Evolutionary conservation across 2,888 invertebrate species (phyloP), one percentile per base, ranked within the genome.

Genomic region (Penaeus monodon): DNA sequence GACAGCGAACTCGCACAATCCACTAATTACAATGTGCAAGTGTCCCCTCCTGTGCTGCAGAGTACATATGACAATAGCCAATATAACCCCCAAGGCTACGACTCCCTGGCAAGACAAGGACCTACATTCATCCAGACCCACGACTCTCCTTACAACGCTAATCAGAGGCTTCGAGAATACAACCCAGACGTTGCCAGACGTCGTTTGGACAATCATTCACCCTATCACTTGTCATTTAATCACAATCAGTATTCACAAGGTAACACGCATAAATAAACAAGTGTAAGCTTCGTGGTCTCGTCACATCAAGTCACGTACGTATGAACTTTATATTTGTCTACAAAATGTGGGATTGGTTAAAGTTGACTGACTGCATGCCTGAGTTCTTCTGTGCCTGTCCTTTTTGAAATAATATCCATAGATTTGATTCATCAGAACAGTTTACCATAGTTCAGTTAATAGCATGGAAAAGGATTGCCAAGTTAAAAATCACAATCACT

Each of bases 221-320:
- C 85, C 38, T n/a, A 73, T 44, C 83, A 87, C 73, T 79, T 73
- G 63, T 70, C 82, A 65, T 83, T 83, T 83, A 68, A 79, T 20
- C 76, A 78, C n/a, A 63, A 83, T 66, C 78, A 86, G 77, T 81
- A 29, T 17, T 49, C 77, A 49, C 66, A 79, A 83, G 83, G 83
- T 79, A 83, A 83, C 66, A 83, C 77, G 22, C 81, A 79, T 78
- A 64, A 77, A 38, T 79, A 79, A 77, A 70, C 81, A 57, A 66
- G 81, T 70, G 73, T 65, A 79, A 64, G 64, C 70, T 63, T 49
- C 85, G 38, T 29, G 44, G 65, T 27, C 79, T 70, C 73, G 27
- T 74, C 38, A 24, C 74, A 64, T 22, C 44, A 64, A 44, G 12
- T 83, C 83, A 78, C 33, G 86, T 87, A 87, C 83, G 86, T 87